phyloP scores from a whole-genome alignment of 2,797 vertebrate species.

The Odontamblyopus lacepedii region DNA sequence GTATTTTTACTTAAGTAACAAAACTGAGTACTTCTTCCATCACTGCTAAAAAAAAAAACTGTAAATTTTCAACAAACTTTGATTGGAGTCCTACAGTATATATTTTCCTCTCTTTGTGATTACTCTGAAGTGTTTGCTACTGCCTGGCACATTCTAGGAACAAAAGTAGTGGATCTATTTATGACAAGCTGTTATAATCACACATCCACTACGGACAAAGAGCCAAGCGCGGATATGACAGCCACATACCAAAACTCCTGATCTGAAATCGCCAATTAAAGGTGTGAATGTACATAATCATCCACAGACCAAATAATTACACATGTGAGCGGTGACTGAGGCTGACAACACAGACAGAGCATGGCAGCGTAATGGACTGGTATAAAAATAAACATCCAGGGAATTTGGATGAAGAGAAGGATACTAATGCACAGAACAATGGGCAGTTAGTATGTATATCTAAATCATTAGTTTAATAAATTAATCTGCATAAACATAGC shows the following conservation, averaged over 20 bases:
- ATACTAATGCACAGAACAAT: background rate
- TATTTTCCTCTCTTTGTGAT: background rate
- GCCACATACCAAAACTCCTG: slow-evolving; percentile 36
- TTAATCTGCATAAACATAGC: background rate
- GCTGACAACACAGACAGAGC: slow-evolving; percentile 13
- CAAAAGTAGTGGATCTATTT: slow-evolving; percentile 21
- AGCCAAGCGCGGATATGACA: slow-evolving; percentile 33
- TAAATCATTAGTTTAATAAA: background rate
- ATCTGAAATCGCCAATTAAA: slow-evolving; percentile 75
- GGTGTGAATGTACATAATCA: slow-evolving; percentile 68
- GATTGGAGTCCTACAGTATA: background rate
- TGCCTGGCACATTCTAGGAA: background rate
- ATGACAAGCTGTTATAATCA: slow-evolving; percentile 20
- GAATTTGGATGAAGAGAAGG: background rate
- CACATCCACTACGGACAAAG: slow-evolving; percentile 21
- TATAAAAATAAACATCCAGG: background rate
- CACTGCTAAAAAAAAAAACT: too few species aligned
- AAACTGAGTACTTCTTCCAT: too few species aligned
- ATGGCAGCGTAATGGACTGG: background rate
- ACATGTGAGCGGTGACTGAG: slow-evolving; percentile 41
- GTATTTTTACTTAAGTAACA: too few species aligned
- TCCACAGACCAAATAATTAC: slow-evolving; percentile 52
- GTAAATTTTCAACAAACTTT: background rate
- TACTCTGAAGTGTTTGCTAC: background rate
- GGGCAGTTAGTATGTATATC: background rate